A percentile compares a stretch with the other conserved stretches of the same genome.
These are phyloP conservation scores for Malacosoma neustria DNA, from an alignment of 2,888 invertebrate species.

Conservation along the genomic window DNA sequence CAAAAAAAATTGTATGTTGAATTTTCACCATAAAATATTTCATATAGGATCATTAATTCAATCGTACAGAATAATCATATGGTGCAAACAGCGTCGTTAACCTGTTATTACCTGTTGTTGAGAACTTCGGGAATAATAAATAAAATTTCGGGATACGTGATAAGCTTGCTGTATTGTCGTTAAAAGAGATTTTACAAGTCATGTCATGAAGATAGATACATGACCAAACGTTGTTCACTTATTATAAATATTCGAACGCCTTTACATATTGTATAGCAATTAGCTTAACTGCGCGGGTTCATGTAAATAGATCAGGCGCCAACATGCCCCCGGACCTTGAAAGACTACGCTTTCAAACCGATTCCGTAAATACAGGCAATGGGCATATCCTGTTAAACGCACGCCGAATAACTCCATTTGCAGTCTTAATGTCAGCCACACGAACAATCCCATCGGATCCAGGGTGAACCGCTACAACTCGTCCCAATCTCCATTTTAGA, in stretches of 20 bases:
- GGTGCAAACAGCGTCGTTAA: no score
- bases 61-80: no score
- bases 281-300: background rate
- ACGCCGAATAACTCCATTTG: conserved; percentile 8
- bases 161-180: background rate
- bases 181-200: background rate
- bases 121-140: background rate
- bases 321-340: conserved; percentile 13
- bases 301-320: background rate
- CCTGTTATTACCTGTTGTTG: background rate
- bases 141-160: background rate
- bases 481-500: conserved; percentile 14
- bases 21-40: no score
- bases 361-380: background rate
- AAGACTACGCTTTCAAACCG: conserved; percentile 2
- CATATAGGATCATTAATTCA: no score
- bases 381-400: conserved; percentile 8
- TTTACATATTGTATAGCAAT: background rate
- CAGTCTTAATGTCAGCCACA: conserved; percentile 14
- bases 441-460: conserved; percentile 13
- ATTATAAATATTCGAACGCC: background rate
- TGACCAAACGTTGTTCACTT: background rate
- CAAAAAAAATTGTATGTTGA: no score
- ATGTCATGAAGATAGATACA: background rate
- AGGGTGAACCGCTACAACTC: conserved; percentile 8